A percentile compares a stretch with the other conserved stretches of the same genome.
phyloP scores from a whole-genome alignment of 2,113 vertebrate genomes.

The Regulus satrapa region DNA sequence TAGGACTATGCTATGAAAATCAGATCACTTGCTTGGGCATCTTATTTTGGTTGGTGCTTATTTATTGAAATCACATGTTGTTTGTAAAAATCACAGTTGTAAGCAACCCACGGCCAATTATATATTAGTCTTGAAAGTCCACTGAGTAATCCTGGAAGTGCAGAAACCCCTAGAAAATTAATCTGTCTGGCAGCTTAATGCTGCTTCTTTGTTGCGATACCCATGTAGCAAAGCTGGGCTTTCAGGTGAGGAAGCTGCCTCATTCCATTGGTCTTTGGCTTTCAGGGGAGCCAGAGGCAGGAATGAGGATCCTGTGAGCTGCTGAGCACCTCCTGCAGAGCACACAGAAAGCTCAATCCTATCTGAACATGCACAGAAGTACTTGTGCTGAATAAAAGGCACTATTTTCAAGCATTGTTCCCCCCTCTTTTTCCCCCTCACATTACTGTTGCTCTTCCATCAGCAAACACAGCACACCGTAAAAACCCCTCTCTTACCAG shows the following conservation, averaged over 20 bases:
- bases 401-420: not conserved
- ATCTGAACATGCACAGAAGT: not conserved
- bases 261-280: not conserved
- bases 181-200: not conserved
- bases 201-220: not conserved
- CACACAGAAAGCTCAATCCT: not conserved
- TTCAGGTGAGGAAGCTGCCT: not conserved
- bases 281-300: not conserved
- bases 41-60: not conserved
- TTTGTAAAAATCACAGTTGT: not conserved
- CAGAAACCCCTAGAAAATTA: not conserved
- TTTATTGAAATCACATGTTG: not conserved
- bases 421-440: not conserved
- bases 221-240: not conserved
- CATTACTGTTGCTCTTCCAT: not conserved
- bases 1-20: not conserved
- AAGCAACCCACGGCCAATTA: not conserved
- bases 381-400: not conserved
- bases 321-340: not conserved
- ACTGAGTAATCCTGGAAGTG: not conserved
- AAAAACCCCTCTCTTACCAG: not conserved
- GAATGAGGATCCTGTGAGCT: not conserved
- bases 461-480: not conserved
- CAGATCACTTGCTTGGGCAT: not conserved
- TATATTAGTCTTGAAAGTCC: not conserved